Evolutionary conservation across 2,888 invertebrate species (phyloP), one percentile per base, ranked within the genome.

Genomic region (Lordiphosa andalusiaca): DNA sequence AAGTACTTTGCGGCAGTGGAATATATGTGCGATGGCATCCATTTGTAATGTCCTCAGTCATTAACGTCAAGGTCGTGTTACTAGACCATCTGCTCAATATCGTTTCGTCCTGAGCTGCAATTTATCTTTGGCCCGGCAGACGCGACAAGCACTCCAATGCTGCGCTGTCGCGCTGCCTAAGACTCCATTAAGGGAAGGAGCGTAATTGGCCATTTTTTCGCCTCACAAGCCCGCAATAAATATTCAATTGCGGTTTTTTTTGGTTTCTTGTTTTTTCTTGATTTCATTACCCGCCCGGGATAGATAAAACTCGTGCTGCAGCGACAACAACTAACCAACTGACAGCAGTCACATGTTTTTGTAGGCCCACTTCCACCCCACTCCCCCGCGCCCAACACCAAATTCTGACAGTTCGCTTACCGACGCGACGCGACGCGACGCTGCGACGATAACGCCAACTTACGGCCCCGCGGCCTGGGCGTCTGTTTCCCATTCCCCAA

Each of bases 221-320:
- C 58, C 42, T 52, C 63, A 60, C 57, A 59, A 47, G 62, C 52
- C 46, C 46, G 42, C 61, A 48, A 73, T 73, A 76, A 75, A 76
- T 76, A 75, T 71, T 76, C 73, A 75, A 76, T 76, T 71, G 71
- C 62, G 64, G 49, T 55, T 65, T 67, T 60, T 23, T 30, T 30
- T 30, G 9, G 30, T 10, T 30, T 7, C 9, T 9, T 30, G 9
- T 23, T 23, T 23, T 23, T 23, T 23, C 3, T 56, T 50, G 65
- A 73, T 70, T 65, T 73, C 60, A 53, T 37, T 41, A 50, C 19
- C 38, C 58, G 39, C 40, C 16, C 16, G 54, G 57, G 52, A 67
- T 67, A 59, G 59, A 59, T 53, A 66, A 62, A 71, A 62, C 58
- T 52, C 42, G 19, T 49, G 51, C 35, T 39, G 39, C 51, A 54